Conservation (phyloP, 1,140 invertebrate species). For the Cydia strobilella region DNA sequence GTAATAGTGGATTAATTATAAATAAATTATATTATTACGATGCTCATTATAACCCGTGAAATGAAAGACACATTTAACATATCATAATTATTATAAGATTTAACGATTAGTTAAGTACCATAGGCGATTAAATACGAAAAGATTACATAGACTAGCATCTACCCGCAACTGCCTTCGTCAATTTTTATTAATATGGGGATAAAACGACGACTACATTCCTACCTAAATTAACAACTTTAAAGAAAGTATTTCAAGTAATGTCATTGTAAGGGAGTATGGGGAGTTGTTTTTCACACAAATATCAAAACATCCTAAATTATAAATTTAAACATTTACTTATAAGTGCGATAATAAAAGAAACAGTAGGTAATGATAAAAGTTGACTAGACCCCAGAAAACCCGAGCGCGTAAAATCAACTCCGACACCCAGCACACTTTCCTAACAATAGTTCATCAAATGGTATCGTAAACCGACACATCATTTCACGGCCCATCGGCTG, state of each 20-base stretch:
- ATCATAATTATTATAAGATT: background rate
- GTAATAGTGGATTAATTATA: background rate
- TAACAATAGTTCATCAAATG: slow-evolving; percentile 73
- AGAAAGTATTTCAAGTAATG: too few relatives aligned
- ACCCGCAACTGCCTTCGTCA: background rate
- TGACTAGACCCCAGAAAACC: slow-evolving; percentile 37
- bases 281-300: background rate
- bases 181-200: too few relatives aligned
- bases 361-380: background rate
- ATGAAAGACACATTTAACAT: background rate
- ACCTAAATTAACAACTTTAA: too few relatives aligned
- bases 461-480: slow-evolving; percentile 59
- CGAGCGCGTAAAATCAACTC: slow-evolving; percentile 42
- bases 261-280: too few relatives aligned
- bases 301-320: background rate
- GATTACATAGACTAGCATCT: background rate
- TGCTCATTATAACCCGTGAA: background rate
- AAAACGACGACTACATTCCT: too few relatives aligned
- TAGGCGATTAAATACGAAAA: background rate
- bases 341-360: background rate
- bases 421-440: slow-evolving; percentile 46
- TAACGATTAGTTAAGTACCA: background rate
- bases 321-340: background rate
- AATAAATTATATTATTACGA: background rate
- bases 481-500: slow-evolving; percentile 69